These are phyloP conservation scores for Drosophila crucigera DNA, from an alignment of 2,888 invertebrate genomes.

Conservation along the genomic window DNA sequence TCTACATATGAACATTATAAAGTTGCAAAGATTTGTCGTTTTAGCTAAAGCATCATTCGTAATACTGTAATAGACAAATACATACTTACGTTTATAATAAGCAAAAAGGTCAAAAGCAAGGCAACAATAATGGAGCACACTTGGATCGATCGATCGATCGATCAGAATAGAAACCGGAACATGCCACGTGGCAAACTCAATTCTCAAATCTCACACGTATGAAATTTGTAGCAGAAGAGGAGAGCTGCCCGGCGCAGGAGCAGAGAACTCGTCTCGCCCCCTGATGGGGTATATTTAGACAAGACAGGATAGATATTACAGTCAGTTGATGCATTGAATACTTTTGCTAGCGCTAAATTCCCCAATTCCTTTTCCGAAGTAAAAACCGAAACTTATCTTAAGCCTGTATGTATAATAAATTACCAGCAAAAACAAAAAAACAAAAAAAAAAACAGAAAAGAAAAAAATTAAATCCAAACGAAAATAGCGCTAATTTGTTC, in stretches of 20 bases:
- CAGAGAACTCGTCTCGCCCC: background rate
- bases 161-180: conserved; percentile 2
- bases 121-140: conserved; percentile 11
- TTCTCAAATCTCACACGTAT: conserved; percentile 7
- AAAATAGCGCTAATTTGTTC: conserved; percentile 65
- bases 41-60: conserved; percentile 54
- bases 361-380: conserved; percentile 52
- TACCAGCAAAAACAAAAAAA: conserved; percentile 12
- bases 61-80: conserved; percentile 48
- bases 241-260: background rate
- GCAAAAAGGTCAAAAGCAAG: conserved; percentile 35
- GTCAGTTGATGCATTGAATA: conserved; percentile 37
- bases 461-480: conserved; percentile 10
- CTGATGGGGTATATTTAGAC: conserved; percentile 7
- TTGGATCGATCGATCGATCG: conserved; percentile 5
- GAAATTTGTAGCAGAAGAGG: background rate
- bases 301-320: conserved; percentile 52
- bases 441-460: background rate
- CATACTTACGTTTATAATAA: conserved; percentile 52
- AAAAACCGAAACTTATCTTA: conserved; percentile 51
- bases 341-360: conserved; percentile 24
- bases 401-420: conserved; percentile 48
- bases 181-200: conserved; percentile 13
- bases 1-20: conserved; percentile 47
- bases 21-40: conserved; percentile 60